These are phyloP conservation scores for Branchipolynoe longqiensis DNA, from an alignment of 2,888 invertebrate species.

Conservation along the genomic window DNA sequence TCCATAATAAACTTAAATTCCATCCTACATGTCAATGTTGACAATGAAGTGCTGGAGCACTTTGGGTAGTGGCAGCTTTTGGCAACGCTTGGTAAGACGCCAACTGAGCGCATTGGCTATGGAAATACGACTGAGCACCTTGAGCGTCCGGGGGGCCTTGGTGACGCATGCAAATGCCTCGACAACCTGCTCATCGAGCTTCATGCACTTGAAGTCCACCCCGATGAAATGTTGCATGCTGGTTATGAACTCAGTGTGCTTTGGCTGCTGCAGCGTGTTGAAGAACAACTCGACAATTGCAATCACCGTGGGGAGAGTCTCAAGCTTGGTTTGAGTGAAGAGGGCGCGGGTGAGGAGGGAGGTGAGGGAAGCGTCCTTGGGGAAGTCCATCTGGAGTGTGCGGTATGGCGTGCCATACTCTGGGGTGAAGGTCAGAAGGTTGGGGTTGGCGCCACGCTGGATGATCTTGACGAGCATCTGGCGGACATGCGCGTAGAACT, in stretches of 20 bases:
- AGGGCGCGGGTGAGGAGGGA: conserved; percentile 65
- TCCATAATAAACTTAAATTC: no score
- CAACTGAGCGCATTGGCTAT: conserved; percentile 66
- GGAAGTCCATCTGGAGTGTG: conserved; percentile 58
- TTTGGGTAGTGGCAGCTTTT: conserved; percentile 67
- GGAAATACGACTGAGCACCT: conserved; percentile 65
- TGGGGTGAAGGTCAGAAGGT: conserved; percentile 66
- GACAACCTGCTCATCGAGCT: conserved; percentile 35
- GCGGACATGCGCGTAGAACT: conserved; percentile 64
- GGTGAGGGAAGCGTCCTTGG: conserved; percentile 63
- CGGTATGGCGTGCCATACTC: conserved; percentile 64
- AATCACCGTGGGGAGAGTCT: conserved; percentile 58
- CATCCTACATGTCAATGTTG: conserved; percentile 64
- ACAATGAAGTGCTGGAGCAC: conserved; percentile 64
- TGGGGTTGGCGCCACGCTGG: conserved; percentile 68
- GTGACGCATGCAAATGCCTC: conserved; percentile 38
- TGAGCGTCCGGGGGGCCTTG: conserved; percentile 63
- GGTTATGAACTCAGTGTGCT: conserved; percentile 64
- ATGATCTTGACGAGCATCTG: conserved; percentile 64
- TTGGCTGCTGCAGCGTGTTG: conserved; percentile 65
- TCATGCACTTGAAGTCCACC: conserved; percentile 64
- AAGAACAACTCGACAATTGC: conserved; percentile 64
- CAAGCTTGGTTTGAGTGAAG: conserved; percentile 57
- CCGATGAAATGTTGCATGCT: conserved; percentile 64
- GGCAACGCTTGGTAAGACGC: conserved; percentile 63